Evolutionary conservation across 2,113 vertebrate genomes (phyloP), one percentile per base, ranked within the genome.

Genomic region (Emydura subglobosa): DNA sequence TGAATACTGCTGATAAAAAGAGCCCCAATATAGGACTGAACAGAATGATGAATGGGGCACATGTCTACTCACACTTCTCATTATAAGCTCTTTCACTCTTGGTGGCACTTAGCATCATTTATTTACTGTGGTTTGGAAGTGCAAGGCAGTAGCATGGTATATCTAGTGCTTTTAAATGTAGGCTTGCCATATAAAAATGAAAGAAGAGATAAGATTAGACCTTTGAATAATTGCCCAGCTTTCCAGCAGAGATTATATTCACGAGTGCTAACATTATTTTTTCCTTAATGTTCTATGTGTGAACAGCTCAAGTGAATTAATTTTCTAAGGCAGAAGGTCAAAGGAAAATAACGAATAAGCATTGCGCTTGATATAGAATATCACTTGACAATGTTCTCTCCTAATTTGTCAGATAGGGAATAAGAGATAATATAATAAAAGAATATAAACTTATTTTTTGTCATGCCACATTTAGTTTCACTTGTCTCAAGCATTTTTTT

Each of bases 1-100:
- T 98, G 98, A 99, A 99, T 99, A 99, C 98, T 98, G 99, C 99
- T 99, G 99, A 99, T 99, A 99, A 99, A 98, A 99, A 99, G 98
- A 98, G 98, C 98, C 98, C 98, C 97, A 97, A 98, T 98, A 99
- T 98, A 97, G 97, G 99, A 95, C 98, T 98, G 98, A 98, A 96
- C 98, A 98, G 98, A 97, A 99, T 99, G 99, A 99, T 99, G 98
- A 99, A 99, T 99, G 98, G 98, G 92, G 95, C 97, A 97, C 98
- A 98, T 97, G 98, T 98, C 98, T 96, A 93, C 98, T 99, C 99
- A 99, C 99, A 99, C 99, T 99, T 99, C 99, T 99, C 98, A 99
- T 99, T 98, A 98, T 98, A 97, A 98, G 98, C 98, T 97, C 98
- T 97, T 98, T 98, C 98, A 98, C 98, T 98, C 98, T 97, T 97